A percentile compares a stretch with the other conserved stretches of the same genome.
phyloP scores from a whole-genome alignment of 2,888 invertebrate genomes.

The Autographa pulchrina region DNA sequence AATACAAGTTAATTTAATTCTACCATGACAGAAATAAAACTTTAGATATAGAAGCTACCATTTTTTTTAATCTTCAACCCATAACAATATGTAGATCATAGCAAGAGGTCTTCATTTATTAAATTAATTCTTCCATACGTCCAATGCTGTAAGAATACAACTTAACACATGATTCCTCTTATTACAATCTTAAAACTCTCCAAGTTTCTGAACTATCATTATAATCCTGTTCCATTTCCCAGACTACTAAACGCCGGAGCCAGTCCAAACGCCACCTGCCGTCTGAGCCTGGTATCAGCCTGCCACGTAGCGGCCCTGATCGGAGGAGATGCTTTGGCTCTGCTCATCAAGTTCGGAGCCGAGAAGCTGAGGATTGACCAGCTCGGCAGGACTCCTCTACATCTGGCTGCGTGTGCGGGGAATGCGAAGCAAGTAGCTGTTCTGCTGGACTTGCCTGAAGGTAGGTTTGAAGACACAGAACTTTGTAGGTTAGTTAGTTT shows the following conservation, averaged over 20 bases:
- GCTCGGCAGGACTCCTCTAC: constrained; percentile 84
- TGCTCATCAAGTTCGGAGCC: constrained; percentile 83
- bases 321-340: constrained; percentile 78
- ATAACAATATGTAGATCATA: too few species aligned
- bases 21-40: too few species aligned
- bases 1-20: too few species aligned
- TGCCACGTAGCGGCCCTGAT: constrained; percentile 83
- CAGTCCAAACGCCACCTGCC: constrained; percentile 86
- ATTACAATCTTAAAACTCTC: too few species aligned
- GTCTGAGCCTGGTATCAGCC: constrained; percentile 80
- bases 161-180: too few species aligned
- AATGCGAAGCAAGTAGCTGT: constrained; percentile 82
- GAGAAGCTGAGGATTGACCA: constrained; percentile 80
- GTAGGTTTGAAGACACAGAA: constrained; percentile 55
- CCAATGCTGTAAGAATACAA: too few species aligned
- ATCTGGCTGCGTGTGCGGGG: constrained; percentile 86
- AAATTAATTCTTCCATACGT: too few species aligned
- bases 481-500: too few species aligned
- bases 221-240: constrained; percentile 21
- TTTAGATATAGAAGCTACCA: too few species aligned
- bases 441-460: constrained; percentile 82
- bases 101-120: too few species aligned
- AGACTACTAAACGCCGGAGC: constrained; percentile 85
- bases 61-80: too few species aligned
- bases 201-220: too few species aligned